Evolutionary conservation across 2,888 invertebrate species (phyloP).

Genomic region (Holacanthella duospinosa): DNA sequence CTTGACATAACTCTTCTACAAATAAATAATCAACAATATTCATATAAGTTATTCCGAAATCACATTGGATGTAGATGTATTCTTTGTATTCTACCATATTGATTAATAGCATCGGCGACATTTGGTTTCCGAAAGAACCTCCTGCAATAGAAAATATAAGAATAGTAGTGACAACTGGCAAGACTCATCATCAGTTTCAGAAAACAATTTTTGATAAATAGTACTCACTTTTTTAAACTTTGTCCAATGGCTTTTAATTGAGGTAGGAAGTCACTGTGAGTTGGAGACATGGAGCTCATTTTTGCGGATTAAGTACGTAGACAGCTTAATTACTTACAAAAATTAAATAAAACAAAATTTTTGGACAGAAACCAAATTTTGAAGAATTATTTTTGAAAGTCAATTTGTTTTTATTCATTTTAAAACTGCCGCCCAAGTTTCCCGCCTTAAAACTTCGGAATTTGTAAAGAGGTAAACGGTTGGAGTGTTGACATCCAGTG

Average conservation of each 20-base stretch:
- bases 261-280: constrained; percentile 26
- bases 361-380: too few relatives aligned
- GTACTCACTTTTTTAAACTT: constrained; percentile 33
- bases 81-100: constrained; percentile 33
- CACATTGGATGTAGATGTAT: too few relatives aligned
- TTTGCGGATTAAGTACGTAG: too few relatives aligned
- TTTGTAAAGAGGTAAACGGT: too few relatives aligned
- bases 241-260: constrained; percentile 36
- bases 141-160: constrained; percentile 14
- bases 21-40: constrained; percentile 4
- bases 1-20: constrained; percentile 28
- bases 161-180: background rate
- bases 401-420: too few relatives aligned
- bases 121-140: constrained; percentile 36
- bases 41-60: constrained; percentile 2
- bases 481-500: too few relatives aligned
- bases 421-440: too few relatives aligned
- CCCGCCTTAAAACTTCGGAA: too few relatives aligned
- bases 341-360: too few relatives aligned
- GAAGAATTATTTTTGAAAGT: too few relatives aligned
- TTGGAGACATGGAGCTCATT: background rate
- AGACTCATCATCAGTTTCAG: background rate
- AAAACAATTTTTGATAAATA: background rate
- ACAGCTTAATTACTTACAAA: too few relatives aligned
- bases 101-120: constrained; percentile 35